Evolutionary conservation across 30 jellyfish, hydroid and myxozoan genomes (phyloP).

Genomic region (Pseudorhiza aurosa): DNA sequence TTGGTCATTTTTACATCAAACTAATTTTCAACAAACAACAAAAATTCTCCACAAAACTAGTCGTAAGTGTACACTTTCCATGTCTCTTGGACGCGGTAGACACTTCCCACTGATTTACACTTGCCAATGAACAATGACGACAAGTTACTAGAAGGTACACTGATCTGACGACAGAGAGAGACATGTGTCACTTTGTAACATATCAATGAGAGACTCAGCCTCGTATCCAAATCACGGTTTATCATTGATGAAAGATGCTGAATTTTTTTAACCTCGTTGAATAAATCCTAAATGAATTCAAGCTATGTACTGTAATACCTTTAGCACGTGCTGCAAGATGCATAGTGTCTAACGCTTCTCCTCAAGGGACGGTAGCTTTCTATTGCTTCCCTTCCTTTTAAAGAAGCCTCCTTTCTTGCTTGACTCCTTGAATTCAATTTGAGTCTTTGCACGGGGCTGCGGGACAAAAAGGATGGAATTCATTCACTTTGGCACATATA

Average conservation of each 20-base stretch:
- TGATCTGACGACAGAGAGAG: too few relatives aligned
- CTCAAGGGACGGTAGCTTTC: background rate
- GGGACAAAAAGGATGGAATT: too few relatives aligned
- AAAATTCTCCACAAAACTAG: too few relatives aligned
- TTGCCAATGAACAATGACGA: too few relatives aligned
- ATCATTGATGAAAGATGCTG: background rate
- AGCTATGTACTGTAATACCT: background rate
- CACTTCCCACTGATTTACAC: too few relatives aligned
- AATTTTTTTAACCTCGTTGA: background rate
- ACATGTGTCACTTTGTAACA: too few relatives aligned
- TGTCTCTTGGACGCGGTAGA: too few relatives aligned
- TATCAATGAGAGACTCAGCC: background rate
- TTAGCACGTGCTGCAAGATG: background rate
- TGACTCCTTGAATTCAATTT: conserved; percentile 52
- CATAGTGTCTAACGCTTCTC: background rate
- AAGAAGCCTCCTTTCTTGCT: conserved; percentile 65
- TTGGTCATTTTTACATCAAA: too few relatives aligned
- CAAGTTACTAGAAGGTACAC: too few relatives aligned
- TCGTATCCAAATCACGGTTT: background rate
- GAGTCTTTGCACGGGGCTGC: conserved; percentile 66
- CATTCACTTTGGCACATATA: too few relatives aligned
- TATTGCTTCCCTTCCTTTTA: conserved; percentile 38
- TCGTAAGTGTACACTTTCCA: too few relatives aligned
- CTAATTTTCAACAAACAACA: background rate
- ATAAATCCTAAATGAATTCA: background rate